These are phyloP conservation scores for Thalpophila matura DNA, from an alignment of 2,888 invertebrate species.

Conservation along the genomic window DNA sequence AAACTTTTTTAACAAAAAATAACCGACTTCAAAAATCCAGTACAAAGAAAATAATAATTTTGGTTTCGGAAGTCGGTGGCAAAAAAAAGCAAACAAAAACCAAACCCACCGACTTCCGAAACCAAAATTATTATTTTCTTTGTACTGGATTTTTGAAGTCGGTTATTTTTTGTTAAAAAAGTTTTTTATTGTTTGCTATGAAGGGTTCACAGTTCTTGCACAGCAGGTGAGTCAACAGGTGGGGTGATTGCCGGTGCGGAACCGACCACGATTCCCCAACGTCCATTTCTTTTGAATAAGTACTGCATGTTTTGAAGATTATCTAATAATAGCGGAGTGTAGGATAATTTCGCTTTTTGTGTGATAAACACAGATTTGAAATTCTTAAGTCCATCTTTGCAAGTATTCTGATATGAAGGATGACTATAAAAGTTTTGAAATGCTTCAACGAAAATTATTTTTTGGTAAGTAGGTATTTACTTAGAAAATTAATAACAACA, in stretches of 20 bases:
- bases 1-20: too few species aligned
- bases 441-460: too few species aligned
- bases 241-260: constrained; percentile 85
- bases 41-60: too few species aligned
- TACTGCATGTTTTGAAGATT: constrained; percentile 28
- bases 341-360: not conserved
- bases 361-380: not conserved
- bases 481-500: constrained; percentile 14
- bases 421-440: not conserved
- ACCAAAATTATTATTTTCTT: too few species aligned
- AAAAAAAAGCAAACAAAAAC: too few species aligned
- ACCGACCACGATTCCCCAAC: constrained; percentile 70
- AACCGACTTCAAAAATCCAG: too few species aligned
- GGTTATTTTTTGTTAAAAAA: too few species aligned
- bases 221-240: constrained; percentile 89
- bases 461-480: not conserved
- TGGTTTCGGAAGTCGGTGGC: too few species aligned
- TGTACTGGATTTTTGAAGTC: too few species aligned
- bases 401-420: not conserved
- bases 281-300: constrained; percentile 62
- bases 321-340: constrained; percentile 23
- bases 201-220: constrained; percentile 69
- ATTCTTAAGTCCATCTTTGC: not conserved
- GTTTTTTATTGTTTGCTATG: constrained; percentile 34
- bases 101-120: too few species aligned